Evolutionary conservation across 92 coral and sea anemone species (phyloP).

Genomic region (Epizoanthus fatuus): DNA sequence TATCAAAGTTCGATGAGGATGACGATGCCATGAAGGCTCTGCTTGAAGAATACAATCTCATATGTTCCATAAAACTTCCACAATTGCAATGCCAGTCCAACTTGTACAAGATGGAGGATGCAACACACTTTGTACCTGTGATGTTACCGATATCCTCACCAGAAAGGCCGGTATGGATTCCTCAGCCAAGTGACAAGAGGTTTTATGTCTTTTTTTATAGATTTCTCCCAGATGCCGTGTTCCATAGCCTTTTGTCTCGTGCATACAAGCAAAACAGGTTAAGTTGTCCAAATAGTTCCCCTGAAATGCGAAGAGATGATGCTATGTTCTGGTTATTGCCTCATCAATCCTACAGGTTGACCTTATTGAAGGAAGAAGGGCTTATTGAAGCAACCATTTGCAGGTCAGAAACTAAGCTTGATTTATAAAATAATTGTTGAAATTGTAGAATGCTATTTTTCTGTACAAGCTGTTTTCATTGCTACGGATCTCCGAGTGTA

Average conservation of each 20-base stretch:
- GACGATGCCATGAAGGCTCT: too few relatives aligned
- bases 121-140: too few relatives aligned
- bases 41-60: too few relatives aligned
- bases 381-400: conserved; percentile 16
- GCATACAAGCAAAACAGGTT: conserved; percentile 8
- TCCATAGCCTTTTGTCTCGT: conserved; percentile 14
- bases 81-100: too few relatives aligned
- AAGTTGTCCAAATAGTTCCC: conserved; percentile 7
- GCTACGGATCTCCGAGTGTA: too few relatives aligned
- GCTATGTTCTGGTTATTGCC: conserved; percentile 20
- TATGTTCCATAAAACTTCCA: too few relatives aligned
- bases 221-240: conserved; percentile 15
- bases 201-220: not conserved
- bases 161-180: too few relatives aligned
- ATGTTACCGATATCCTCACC: too few relatives aligned
- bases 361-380: conserved; percentile 13
- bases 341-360: conserved; percentile 12
- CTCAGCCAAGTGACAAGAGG: too few relatives aligned
- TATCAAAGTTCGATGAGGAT: too few relatives aligned
- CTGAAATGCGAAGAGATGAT: conserved; percentile 9
- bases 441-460: not conserved
- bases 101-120: too few relatives aligned
- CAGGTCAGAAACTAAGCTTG: not conserved
- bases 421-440: not conserved
- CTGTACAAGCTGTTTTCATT: too few relatives aligned